Base-by-base conservation (phyloP, 2,888 invertebrate species). In the Polia nebulosa region DNA sequence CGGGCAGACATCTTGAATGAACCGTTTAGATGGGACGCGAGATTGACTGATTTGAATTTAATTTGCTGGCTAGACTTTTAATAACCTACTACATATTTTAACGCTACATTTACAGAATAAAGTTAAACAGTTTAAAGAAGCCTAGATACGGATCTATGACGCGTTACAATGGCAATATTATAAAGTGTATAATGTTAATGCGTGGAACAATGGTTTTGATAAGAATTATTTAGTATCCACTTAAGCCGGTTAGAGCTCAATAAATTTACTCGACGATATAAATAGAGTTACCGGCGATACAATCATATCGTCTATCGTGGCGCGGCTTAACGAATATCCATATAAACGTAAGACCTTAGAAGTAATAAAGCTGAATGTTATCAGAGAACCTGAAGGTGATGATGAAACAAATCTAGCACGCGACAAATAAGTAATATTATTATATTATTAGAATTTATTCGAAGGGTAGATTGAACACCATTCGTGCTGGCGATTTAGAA, bases 21-120 rank as follows among this genome's bases (percentile, higher is more conserved):
- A 77, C 78, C 70, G 80, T 81, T 84, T 79, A 72, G 81, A 84
- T 81, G 57, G 67, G 49, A 81, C 71, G 76, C 78, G 63, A 70
- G 81, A 87, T 85, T 87, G 86, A 88, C 75, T 87, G 81, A 89
- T 89, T 87, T 81, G 84, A 87, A 86, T 87, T 87, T 81, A 82
- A 89, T 85, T 86, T 85, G 64, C 78, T 78, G 51, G 68, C 51
- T 55, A 57, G 56, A 61, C 52, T 39, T 72, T 47, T 58, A 67
- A 32, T 39, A 44, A 58, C 39, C n/a, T 51, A 36, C 22, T 15
- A n/a, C n/a, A n/a, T n/a, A 22, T 52, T 73, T 32, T 25, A 74
- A 69, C 20, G 44, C 36, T 32, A 29, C 1, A 52, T 59, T 62
- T 59, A 60, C 25, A n/a, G 41, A 62, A 47, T 36, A 61, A 53